Evolutionary conservation across 2,888 invertebrate species (phyloP).

Genomic region (Bibio marci): DNA sequence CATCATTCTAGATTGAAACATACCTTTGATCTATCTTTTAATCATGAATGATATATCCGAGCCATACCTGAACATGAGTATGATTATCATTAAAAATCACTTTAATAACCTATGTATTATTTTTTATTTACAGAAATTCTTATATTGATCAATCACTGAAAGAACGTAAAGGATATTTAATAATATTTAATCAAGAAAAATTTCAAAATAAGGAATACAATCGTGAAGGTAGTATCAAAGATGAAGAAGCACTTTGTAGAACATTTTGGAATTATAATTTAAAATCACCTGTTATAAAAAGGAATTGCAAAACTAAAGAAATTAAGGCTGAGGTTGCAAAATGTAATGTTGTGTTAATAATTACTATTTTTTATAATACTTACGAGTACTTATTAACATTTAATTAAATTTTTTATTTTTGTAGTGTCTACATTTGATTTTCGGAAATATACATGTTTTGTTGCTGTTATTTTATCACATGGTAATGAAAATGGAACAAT

Average conservation of each 20-base stretch:
- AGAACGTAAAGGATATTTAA: not conserved
- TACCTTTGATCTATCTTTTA: no score
- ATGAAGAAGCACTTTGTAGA: slow-evolving; percentile 17
- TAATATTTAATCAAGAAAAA: slow-evolving; percentile 22
- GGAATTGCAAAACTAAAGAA: slow-evolving; percentile 18
- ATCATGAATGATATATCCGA: no score
- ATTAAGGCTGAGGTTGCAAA: slow-evolving; percentile 17
- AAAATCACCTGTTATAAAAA: slow-evolving; percentile 15
- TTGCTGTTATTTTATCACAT: slow-evolving; percentile 23
- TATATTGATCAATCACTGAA: not conserved
- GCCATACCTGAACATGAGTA: no score
- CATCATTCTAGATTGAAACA: no score
- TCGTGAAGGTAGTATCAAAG: slow-evolving; percentile 20
- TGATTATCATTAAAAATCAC: no score
- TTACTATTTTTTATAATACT: not conserved
- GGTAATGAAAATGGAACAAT: slow-evolving; percentile 20
- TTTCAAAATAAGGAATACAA: slow-evolving; percentile 19
- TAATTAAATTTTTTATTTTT: slow-evolving; percentile 4
- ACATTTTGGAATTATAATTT: slow-evolving; percentile 19
- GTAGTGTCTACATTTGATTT: slow-evolving; percentile 21
- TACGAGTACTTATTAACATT: not conserved
- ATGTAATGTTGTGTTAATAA: slow-evolving; percentile 18
- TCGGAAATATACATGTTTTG: slow-evolving; percentile 19
- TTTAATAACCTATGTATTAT: no score
- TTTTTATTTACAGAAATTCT: no score